Evolutionary conservation across 1,140 invertebrate genomes (phyloP), one percentile per base, ranked within the genome.

Genomic region (Zaprionus davidi): DNA sequence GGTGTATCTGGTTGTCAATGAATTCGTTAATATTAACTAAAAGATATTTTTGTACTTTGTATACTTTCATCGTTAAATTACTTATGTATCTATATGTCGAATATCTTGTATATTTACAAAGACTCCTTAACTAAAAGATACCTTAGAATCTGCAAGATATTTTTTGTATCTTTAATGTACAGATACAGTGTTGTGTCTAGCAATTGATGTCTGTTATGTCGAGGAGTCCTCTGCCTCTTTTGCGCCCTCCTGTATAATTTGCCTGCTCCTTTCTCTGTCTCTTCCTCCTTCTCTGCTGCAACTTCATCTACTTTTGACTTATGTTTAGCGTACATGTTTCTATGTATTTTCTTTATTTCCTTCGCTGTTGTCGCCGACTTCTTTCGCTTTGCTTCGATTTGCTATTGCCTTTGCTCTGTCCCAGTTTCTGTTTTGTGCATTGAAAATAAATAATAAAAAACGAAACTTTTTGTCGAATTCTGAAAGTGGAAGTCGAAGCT

Each of bases 401-500:
- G 41, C 9, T 34, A n/a, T 9, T 34, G 31, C 31, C 31, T 34
- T 34, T 59, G 68, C 56, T 63, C 56, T 76, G 72, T 57, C 64
- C 77, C 77, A 76, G 67, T 64, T 76, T 76, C 60, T 67, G 71
- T 71, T 64, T 76, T 76, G 60, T 67, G 71, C 75, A 73, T 73
- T 73, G 55, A 28, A 67, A 53, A 59, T 57, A 73, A 62, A 68
- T 38, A 44, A 69, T 70, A 53, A 78, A 75, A 75, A 81, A 71
- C 55, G 57, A 51, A 71, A 64, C 63, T 71, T 70, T 62, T 79
- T 86, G 79, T 73, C 66, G 72, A 82, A 69, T 69, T 83, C 78
- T 55, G 76, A 87, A 80, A 86, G 83, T 87, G 83, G 84, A 88
- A 86, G 82, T 84, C 71, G 75, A 41, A 24, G 58, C 63, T 34